Conservation (phyloP, 2,888 invertebrate species). For the Spialia ferax region DNA sequence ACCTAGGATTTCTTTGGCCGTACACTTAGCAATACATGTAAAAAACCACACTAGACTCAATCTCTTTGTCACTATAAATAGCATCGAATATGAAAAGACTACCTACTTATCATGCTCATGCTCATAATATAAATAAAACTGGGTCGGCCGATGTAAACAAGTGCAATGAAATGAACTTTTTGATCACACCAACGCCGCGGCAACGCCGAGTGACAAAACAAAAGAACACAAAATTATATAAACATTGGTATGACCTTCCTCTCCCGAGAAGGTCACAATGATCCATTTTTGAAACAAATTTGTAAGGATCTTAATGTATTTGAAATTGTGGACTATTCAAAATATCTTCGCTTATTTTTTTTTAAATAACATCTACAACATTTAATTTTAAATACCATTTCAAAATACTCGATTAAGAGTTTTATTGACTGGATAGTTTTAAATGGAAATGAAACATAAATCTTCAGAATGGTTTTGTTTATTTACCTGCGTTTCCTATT, state of each 20-base stretch:
- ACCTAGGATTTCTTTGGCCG: too few relatives aligned
- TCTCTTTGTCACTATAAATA: too few relatives aligned
- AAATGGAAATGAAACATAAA: background rate
- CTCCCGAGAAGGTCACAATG: conserved; percentile 66
- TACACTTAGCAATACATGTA: too few relatives aligned
- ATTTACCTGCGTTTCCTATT: background rate
- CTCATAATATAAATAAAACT: conserved; percentile 57
- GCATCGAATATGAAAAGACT: background rate
- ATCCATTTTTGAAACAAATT: conserved; percentile 38
- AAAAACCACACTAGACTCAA: too few relatives aligned
- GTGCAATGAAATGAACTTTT: conserved; percentile 53
- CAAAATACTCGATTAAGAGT: background rate
- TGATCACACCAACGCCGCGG: conserved; percentile 56
- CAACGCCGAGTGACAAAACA: conserved; percentile 48
- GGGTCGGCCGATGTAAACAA: conserved; percentile 54
- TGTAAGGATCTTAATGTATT: conserved; percentile 41
- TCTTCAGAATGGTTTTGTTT: background rate
- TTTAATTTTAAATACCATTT: background rate
- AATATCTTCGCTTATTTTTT: conserved; percentile 34
- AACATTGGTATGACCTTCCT: conserved; percentile 76
- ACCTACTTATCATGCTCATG: background rate
- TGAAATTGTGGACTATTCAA: conserved; percentile 43
- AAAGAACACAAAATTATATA: conserved; percentile 67
- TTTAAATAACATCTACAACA: background rate
- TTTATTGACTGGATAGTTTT: background rate